Evolutionary conservation across 2,888 invertebrate species (phyloP).

Genomic region (Frankliniella intonsa): DNA sequence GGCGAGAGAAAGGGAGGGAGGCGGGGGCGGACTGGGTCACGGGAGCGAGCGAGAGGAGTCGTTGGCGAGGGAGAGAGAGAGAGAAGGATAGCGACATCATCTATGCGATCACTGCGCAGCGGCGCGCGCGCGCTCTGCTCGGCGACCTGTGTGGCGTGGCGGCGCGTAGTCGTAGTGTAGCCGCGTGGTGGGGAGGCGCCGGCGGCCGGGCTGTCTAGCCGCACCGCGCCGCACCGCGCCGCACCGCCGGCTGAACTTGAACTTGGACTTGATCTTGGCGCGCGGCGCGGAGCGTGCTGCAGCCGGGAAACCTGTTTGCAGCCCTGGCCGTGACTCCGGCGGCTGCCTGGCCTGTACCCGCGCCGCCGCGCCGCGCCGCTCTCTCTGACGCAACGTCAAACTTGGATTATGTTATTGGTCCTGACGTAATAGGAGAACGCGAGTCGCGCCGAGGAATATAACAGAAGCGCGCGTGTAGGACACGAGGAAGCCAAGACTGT

Average conservation of each 20-base stretch:
- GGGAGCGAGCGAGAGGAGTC: no score
- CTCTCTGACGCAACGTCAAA: no score
- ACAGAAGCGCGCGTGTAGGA: no score
- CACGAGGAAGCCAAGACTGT: no score
- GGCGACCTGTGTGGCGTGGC: background rate
- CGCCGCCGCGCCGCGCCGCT: background rate
- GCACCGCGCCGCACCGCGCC: background rate
- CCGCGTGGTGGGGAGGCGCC: background rate
- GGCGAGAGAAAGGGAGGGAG: no score
- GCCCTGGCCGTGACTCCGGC: background rate
- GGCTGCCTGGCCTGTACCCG: background rate
- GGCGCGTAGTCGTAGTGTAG: background rate
- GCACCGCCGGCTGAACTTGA: background rate
- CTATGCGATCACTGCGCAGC: background rate
- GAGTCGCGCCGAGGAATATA: no score
- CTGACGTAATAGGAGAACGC: no score
- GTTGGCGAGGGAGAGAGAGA: no score
- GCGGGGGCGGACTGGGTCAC: no score
- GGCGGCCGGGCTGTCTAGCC: background rate
- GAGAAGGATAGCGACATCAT: no score
- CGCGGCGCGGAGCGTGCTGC: background rate
- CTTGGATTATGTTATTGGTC: no score
- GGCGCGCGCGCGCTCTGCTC: background rate
- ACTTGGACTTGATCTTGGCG: constrained; percentile 22
- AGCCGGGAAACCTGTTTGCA: constrained; percentile 11